Evolutionary conservation across 2,888 invertebrate genomes (phyloP), one percentile per base, ranked within the genome.

Genomic region (Pristionchus entomophagus): DNA sequence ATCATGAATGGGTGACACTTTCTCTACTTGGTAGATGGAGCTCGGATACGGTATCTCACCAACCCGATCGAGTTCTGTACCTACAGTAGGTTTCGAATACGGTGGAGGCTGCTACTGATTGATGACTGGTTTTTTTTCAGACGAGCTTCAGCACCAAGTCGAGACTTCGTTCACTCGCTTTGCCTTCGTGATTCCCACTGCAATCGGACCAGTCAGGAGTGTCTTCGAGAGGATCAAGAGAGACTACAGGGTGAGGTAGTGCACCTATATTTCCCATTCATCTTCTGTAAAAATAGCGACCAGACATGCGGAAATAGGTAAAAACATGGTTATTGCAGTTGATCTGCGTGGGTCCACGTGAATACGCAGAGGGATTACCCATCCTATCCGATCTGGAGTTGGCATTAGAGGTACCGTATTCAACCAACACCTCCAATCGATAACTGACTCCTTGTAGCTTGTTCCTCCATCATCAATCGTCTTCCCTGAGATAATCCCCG

Each of bases 401-500:
- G n/a, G 56, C 81, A 17, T 26, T 78, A 0, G 78, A 78, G 78
- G 78, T 78, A 51, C 26, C n/a, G 78, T 49, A 77, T 49, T 41
- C 35, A 17, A 19, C 35, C 14, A 19, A 29, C 10, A 17, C 22
- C 8, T 17, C 35, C 69, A 19, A 69, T 69, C 38, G 41, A 65
- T 65, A 65, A 65, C 65, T 65, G 65, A 38, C 12, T 38, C 22
- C 29, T 56, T 26, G 12, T 32, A 56, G 56, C 56, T 38, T 22
- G 35, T 56, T 35, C 41, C 41, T 14, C 22, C 32, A 3, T 56
- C 81, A 4, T 56, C 53, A 32, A 38, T 86, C 10, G 85, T 86
- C 17, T 82, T 86, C 29, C 88, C 87, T 0, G 41, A 81, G 26
- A 89, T 89, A n/a, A 81, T 86, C 69, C 88, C 88, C n/a, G 88